Conservation (phyloP, 2,113 vertebrate genomes). For the Pollachius pollachius region DNA sequence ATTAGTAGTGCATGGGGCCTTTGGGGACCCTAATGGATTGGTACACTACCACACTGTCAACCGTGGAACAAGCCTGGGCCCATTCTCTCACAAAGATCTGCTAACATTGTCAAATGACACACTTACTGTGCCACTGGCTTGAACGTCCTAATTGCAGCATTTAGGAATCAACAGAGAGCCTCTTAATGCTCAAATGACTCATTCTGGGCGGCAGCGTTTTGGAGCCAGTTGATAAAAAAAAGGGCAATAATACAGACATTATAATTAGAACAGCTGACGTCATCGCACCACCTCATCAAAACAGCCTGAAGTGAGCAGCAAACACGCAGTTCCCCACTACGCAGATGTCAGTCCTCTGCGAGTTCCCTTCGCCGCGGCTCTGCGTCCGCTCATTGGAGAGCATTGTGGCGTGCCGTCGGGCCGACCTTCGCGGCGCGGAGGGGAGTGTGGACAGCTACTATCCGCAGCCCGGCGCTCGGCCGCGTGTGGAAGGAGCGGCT, state of each 20-base stretch:
- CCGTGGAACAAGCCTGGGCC: constrained; percentile 57
- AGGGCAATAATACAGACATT: constrained; percentile 50
- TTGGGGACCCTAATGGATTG: constrained; percentile 78
- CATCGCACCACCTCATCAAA: constrained; percentile 33
- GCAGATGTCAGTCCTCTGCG: constrained; percentile 43
- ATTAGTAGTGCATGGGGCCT: constrained; percentile 68
- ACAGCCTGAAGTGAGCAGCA: constrained; percentile 28
- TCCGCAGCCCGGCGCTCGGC: constrained; percentile 25
- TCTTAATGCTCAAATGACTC: constrained; percentile 62
- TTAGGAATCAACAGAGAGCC: constrained; percentile 60
- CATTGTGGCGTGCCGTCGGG: constrained; percentile 1
- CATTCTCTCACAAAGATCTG: constrained; percentile 48
- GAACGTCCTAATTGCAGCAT: constrained; percentile 59
- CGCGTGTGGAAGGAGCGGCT: constrained; percentile 62
- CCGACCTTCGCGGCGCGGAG: constrained; percentile 30
- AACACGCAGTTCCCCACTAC: constrained; percentile 10
- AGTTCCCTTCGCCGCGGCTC: constrained; percentile 9
- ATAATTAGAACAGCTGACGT: constrained; percentile 36
- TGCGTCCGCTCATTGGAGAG: too few species aligned
- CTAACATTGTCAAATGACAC: constrained; percentile 63
- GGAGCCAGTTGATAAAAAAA: constrained; percentile 61
- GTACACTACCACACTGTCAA: constrained; percentile 71
- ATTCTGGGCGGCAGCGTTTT: constrained; percentile 55
- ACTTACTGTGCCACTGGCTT: constrained; percentile 35
- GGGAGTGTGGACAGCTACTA: constrained; percentile 69